Base-by-base conservation (phyloP, 2,797 vertebrate genomes). In the Megaceryle alcyon region DNA sequence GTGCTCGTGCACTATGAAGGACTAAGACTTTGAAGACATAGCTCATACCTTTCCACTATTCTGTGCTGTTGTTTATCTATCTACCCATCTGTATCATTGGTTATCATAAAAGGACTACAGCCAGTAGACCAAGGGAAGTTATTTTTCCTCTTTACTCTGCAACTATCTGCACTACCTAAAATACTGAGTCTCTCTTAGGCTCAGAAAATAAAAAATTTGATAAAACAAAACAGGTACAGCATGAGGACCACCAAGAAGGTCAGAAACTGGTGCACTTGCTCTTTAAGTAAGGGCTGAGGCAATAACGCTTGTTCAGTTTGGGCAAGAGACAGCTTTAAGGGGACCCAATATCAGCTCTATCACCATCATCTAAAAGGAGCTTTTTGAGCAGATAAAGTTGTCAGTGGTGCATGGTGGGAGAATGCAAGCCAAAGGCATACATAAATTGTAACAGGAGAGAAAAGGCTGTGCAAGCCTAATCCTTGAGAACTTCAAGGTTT, bases 261-360 rank as follows among this genome's bases (percentile, higher is more conserved):
- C 22, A 82, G 41, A 80, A 9, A 9, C 6, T 76, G 59, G 17
- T 72, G 14, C 14, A 37, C 8, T 44, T 31, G 5, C 6, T 1
- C 13, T 66, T 66, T 80, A 28, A 69, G 8, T 20, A 80, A 19
- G 35, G 6, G 6, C 19, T 79, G 49, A 51, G 16, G 7, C 11
- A 84, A 7, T 4, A 18, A 5, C 3, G 1, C 57, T 82, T 49
- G 5, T 61, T 59, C 19, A 49, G 15, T 14, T 0, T 41, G 2
- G 10, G 15, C 3, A 80, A 31, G 10, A 57, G 66, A 68, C 1
- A 41, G 6, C 8, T 82, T 29, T 61, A 31, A 44, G 19, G 5
- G 4, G 3, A n/a, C 23, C 14, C 31, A 76, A 18, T 57, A 60
- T 3, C 43, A 48, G n/a, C 31, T 35, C 28, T 6, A 31, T 2